Evolutionary conservation across 2,113 vertebrate genomes (phyloP).

Genomic region (Heterotis niloticus): DNA sequence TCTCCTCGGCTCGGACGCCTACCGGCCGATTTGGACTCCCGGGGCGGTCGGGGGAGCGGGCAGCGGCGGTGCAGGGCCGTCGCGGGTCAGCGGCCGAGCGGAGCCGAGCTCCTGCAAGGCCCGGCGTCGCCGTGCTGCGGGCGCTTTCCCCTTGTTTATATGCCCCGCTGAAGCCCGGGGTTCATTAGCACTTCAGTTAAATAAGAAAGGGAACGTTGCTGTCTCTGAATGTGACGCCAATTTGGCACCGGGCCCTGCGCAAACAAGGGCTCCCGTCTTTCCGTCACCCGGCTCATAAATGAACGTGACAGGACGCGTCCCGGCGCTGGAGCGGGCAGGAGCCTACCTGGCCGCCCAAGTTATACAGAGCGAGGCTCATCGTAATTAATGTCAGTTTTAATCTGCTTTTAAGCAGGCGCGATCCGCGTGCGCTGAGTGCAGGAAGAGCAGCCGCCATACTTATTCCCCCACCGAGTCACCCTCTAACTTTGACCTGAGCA

Average conservation of each 20-base stretch:
- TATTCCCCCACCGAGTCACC: slow-evolving; percentile 16
- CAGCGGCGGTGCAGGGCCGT: no score
- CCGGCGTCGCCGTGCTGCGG: slow-evolving; percentile 26
- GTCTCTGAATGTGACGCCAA: slow-evolving; percentile 46
- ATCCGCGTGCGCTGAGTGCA: slow-evolving; percentile 21
- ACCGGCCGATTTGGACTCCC: no score
- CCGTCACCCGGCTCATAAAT: slow-evolving; percentile 40
- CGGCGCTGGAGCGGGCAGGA: slow-evolving; percentile 26
- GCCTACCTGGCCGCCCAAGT: slow-evolving; percentile 49
- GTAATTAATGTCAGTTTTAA: slow-evolving; percentile 51
- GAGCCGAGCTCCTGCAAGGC: slow-evolving; percentile 15
- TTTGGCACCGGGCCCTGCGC: slow-evolving; percentile 38
- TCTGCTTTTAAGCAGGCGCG: slow-evolving; percentile 34
- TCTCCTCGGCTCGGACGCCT: no score
- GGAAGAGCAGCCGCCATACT: slow-evolving; percentile 28
- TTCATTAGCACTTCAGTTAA: slow-evolving; percentile 54
- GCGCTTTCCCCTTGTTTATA: slow-evolving; percentile 22
- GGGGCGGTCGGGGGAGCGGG: no score
- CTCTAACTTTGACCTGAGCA: slow-evolving; percentile 42
- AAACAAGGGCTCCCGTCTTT: slow-evolving; percentile 29
- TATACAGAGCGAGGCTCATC: slow-evolving; percentile 50
- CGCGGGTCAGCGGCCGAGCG: background rate
- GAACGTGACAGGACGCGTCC: slow-evolving; percentile 49
- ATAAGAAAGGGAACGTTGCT: slow-evolving; percentile 45
- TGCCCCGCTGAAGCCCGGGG: slow-evolving; percentile 32